Evolutionary conservation across 2,113 vertebrate genomes (phyloP), one percentile per base, ranked within the genome.

Genomic region (Sphaerodactylus townsendi): DNA sequence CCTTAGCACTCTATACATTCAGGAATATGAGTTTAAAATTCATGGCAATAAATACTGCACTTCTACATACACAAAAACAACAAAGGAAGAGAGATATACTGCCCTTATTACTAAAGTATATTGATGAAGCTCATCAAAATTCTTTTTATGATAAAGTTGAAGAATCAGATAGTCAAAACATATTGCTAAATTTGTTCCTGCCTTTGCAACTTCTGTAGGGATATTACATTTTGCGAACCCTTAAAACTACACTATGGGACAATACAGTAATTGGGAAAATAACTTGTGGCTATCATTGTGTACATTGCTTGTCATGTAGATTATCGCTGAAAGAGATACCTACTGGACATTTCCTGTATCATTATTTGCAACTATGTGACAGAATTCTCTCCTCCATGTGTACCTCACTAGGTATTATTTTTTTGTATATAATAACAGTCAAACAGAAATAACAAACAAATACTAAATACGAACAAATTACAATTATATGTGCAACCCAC

Each of bases 1-100:
- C 80, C 79, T 81, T 81, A 83, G 88, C 72, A 75, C 83, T 83
- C 48, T 75, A 19, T n/a, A n/a, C 33, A 75, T 75, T 59, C 33
- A 77, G 23, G 35, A 15, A 30, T 41, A 39, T 11, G 23, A 62
- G 21, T 4, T 28, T 39, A 59, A 62, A 23, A 21, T 59, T 59
- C 53, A 56, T 4, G 35, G 9, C 14, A 53, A 53, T 50, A 44
- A 17, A 7, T 50, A 35, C 30, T 53, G 73, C 10, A 62, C 21
- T 25, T 62, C 59, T 6, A 28, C 59, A 62, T 28, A 59, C 2
- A 59, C n/a, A 48, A 5, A 73, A 75, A 15, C 4, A 23, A 23
- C 9, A 21, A 9, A 66, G 10, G 10, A 33, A 35, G 65, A 33
- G 14, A 68, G 33, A 68, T 15, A 62, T 9, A 23, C 9, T 33